Evolutionary conservation across 2,888 invertebrate genomes (phyloP), one percentile per base, ranked within the genome.

Genomic region (Chironomus riparius): DNA sequence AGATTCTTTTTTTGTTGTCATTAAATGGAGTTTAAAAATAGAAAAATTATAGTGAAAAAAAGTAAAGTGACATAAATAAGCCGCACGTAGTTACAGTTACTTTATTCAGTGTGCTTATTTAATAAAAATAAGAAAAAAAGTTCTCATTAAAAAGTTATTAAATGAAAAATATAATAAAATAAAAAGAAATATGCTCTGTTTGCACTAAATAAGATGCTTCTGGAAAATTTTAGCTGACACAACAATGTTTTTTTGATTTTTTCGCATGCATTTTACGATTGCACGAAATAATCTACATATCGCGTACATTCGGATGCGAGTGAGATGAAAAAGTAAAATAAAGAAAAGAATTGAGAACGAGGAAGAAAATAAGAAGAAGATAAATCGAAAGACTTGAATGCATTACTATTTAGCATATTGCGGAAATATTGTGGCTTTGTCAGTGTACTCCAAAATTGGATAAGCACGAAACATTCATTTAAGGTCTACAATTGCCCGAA

Each of bases 331-430:
- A 18, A 56, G 18, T 18, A 18, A 50, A 2, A 50, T n/a, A 50
- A 15, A 56, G 56, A 70, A 70, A 21, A 48, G 21, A 70, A 48
- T 48, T 48, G 70, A 24, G 65, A 22, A 69, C 28, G 24, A 22
- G 28, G 68, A 69, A 47, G 47, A 18, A 38, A 38, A 68, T 68
- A n/a, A n/a, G 70, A 47, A 70, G 47, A 70, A 47, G 47, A 70
- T 18, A 70, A 47, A 70, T 70, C 70, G 47, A 70, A 70, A 70
- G 47, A 70, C 70, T 70, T 70, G 47, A 70, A 70, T 56, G 56
- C 56, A 56, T 70, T 38, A 38, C 38, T 38, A 38, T 38, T 38
- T 38, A 38, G 38, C 38, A 38, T 38, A 38, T 50, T 56, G 15
- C 56, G 56, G 56, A 56, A 56, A 18, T 18, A 56, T 5, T 18